Conservation (phyloP, 2,888 invertebrate species). For the Dryomyza anilis region DNA sequence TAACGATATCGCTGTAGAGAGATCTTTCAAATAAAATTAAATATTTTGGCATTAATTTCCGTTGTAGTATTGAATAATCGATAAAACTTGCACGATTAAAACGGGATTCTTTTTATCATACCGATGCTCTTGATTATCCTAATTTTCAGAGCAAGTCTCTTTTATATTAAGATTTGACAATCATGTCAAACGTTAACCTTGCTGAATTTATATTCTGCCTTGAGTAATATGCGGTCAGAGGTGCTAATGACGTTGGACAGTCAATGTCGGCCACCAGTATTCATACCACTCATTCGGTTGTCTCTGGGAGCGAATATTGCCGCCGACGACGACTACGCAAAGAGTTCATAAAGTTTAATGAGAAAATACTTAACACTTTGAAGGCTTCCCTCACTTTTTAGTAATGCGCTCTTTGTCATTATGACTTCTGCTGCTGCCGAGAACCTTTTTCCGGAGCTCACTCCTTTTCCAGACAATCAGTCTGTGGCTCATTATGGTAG, state of each 20-base stretch:
- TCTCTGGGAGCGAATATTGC: background rate
- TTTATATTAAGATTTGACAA: conserved; percentile 3
- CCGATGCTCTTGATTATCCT: too few species aligned
- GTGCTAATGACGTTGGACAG: conserved; percentile 50
- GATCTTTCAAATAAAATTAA: too few species aligned
- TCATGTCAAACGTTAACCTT: conserved; percentile 42
- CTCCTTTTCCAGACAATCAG: conserved; percentile 31
- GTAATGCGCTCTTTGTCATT: conserved; percentile 44
- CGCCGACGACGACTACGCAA: conserved; percentile 20
- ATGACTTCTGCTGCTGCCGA: conserved; percentile 45
- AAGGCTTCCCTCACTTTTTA: conserved; percentile 42
- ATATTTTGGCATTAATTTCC: too few species aligned
- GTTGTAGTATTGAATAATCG: too few species aligned
- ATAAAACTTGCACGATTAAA: too few species aligned
- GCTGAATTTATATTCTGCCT: too few species aligned
- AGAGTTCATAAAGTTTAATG: conserved; percentile 56
- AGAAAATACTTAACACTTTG: conserved; percentile 55
- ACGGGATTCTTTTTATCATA: too few species aligned
- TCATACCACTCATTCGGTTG: background rate
- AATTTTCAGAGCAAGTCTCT: too few species aligned
- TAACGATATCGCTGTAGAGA: too few species aligned
- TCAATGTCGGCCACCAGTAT: background rate
- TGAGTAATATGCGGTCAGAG: conserved; percentile 53
- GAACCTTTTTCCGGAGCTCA: conserved; percentile 19
- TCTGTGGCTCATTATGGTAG: conserved; percentile 29